A percentile compares a stretch with the other conserved stretches of the same genome.
Conservation (phyloP, 2,888 invertebrate genomes). For the Caenorhabditis parvicauda region DNA sequence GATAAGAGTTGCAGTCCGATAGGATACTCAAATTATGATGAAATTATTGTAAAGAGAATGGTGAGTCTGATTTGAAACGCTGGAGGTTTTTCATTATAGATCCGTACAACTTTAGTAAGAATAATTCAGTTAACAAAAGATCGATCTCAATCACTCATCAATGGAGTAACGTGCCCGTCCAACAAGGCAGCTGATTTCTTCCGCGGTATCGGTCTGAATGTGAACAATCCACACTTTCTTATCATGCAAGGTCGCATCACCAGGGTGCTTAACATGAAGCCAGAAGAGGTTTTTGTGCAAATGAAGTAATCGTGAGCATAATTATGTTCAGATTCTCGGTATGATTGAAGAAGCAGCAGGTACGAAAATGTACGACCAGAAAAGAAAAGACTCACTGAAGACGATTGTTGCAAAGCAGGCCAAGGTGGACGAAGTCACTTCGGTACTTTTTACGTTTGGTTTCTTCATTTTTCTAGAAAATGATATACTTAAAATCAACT, state of each 20-base stretch:
- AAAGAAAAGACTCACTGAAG: slow-evolving; percentile 81
- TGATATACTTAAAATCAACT: too few relatives aligned
- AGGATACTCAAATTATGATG: slow-evolving; percentile 84
- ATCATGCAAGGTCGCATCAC: slow-evolving; percentile 99
- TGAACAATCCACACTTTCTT: slow-evolving; percentile 95
- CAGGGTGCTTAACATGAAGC: slow-evolving; percentile 98
- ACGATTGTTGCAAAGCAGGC: slow-evolving; percentile 88
- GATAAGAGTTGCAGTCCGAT: slow-evolving; percentile 78
- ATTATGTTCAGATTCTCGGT: slow-evolving; percentile 74
- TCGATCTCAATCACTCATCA: too few relatives aligned
- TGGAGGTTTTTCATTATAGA: too few relatives aligned
- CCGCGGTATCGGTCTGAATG: slow-evolving; percentile 91
- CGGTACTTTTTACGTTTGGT: slow-evolving; percentile 7
- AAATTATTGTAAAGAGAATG: slow-evolving; percentile 75
- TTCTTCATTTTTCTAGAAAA: neutral
- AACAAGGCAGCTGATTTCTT: slow-evolving; percentile 88
- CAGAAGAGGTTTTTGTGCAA: slow-evolving; percentile 76
- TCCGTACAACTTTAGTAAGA: too few relatives aligned
- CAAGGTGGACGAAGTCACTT: slow-evolving; percentile 74
- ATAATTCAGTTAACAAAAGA: too few relatives aligned
- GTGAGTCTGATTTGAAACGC: too few relatives aligned
- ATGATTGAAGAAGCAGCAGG: slow-evolving; percentile 99
- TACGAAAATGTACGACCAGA: slow-evolving; percentile 91
- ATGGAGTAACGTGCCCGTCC: neutral
- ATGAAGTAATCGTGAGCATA: too few relatives aligned